Evolutionary conservation across 2,797 vertebrate species (phyloP), one percentile per base, ranked within the genome.

Genomic region (Scomberomorus guttatus): DNA sequence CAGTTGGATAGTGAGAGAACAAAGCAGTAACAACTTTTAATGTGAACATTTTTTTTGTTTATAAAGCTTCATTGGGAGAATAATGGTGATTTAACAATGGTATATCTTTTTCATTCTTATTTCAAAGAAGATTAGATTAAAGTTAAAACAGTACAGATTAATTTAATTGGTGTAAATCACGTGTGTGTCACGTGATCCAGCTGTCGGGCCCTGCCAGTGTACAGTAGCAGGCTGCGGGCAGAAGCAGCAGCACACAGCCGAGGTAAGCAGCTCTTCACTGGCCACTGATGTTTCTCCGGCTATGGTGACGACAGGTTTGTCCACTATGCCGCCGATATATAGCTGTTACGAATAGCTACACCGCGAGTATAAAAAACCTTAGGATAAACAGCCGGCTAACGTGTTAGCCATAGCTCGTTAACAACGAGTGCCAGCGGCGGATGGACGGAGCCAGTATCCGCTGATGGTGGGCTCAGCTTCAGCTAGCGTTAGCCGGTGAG

Each of bases 141-240:
- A 63, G 9, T 12, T 22, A 18, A 48, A 68, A 37, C 27, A 20
- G 56, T 10, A 2, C 20, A 51, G 34, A 67, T 65, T 79, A 18
- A 81, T 82, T 82, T 51, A 76, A 83, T 81, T 68, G 72, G 71
- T 48, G 20, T 42, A 0, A 17, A 72, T 95, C 94, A 94, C 92
- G 90, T 95, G 93, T n/a, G 25, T 5, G 63, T 94, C 94, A 95
- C 93, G 94, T 96, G 94, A 92, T 80, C 0, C 78, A 34, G 83
- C 79, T 80, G 85, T 86, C 77, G 84, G 95, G 93, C 93, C 94
- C 93, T 89, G 86, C 78, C 89, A 79, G 87, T 59, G 70, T 70
- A 42, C 79, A 90, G 90, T 52, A 81, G 80, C 75, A 66, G 77
- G 75, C 84, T 86, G 90, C 73, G 44, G 86, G 77, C 82, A 71